Percentiles rank a stretch among this genome's conserved stretches.
These are phyloP conservation scores for Drosophila anomelani DNA, from an alignment of 2,888 invertebrate genomes.

Conservation along the genomic window DNA sequence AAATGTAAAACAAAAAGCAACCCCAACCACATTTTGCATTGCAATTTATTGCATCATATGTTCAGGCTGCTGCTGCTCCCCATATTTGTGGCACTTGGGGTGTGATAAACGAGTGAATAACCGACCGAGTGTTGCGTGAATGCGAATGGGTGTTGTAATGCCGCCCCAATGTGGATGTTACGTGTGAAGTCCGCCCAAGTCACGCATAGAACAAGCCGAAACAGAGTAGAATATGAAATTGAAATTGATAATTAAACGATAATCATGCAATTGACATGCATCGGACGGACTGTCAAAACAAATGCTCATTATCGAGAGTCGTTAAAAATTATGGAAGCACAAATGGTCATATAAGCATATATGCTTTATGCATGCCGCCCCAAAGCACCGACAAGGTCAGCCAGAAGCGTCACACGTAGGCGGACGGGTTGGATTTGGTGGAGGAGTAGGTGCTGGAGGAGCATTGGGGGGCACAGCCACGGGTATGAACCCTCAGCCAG, in stretches of 20 bases:
- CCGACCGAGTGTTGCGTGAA: slow-evolving; percentile 39
- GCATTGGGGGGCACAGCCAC: neutral
- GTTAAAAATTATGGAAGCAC: slow-evolving; percentile 53
- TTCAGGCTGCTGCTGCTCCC: slow-evolving; percentile 37
- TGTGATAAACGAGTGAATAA: slow-evolving; percentile 39
- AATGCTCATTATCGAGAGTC: slow-evolving; percentile 58
- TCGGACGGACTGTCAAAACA: slow-evolving; percentile 47
- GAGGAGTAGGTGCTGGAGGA: neutral
- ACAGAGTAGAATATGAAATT: slow-evolving; percentile 10
- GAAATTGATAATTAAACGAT: slow-evolving; percentile 36
- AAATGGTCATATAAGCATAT: slow-evolving; percentile 39
- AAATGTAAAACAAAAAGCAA: neutral
- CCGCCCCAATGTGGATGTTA: slow-evolving; percentile 24
- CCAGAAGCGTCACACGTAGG: slow-evolving; percentile 40
- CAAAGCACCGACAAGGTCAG: slow-evolving; percentile 43
- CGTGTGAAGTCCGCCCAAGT: slow-evolving; percentile 22
- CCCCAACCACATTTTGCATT: slow-evolving; percentile 25
- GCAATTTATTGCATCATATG: slow-evolving; percentile 46
- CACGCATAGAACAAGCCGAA: slow-evolving; percentile 35
- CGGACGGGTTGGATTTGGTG: slow-evolving; percentile 18
- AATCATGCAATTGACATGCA: slow-evolving; percentile 77
- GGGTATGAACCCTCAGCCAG: slow-evolving; percentile 29
- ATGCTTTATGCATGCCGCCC: slow-evolving; percentile 40
- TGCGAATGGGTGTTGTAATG: slow-evolving; percentile 32
- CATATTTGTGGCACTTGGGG: slow-evolving; percentile 46